Evolutionary conservation across 2,888 invertebrate species (phyloP).

Genomic region (Rhogogaster chlorosoma): DNA sequence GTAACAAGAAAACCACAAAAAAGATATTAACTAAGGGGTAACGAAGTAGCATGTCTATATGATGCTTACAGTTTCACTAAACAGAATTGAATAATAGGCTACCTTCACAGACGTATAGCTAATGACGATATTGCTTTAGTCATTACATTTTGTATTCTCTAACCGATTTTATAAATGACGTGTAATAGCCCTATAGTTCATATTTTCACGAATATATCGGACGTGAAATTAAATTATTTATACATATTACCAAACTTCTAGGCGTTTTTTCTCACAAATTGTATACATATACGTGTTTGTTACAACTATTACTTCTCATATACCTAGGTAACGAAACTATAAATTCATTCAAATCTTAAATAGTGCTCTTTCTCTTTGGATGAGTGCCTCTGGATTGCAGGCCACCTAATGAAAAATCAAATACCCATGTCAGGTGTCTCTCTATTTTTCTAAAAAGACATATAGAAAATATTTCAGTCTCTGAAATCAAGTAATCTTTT

Average conservation of each 20-base stretch:
- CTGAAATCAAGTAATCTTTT: neutral
- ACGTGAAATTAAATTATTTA: neutral
- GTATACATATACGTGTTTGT: neutral
- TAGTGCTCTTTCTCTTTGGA: neutral
- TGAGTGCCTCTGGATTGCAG: neutral
- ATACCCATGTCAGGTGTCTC: neutral
- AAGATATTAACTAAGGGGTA: conserved; percentile 15
- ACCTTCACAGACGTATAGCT: neutral
- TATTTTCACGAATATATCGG: neutral
- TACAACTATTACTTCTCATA: conserved; percentile 8
- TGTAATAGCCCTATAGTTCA: neutral
- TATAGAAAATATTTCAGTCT: neutral
- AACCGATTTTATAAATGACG: neutral
- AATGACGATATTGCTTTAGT: conserved; percentile 1
- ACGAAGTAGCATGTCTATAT: neutral
- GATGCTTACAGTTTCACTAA: neutral
- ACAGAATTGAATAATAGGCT: neutral
- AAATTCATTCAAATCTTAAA: neutral
- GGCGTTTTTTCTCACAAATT: neutral
- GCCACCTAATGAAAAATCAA: neutral
- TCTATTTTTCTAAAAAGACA: neutral
- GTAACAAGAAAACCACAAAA: neutral
- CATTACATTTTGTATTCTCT: neutral
- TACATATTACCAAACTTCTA: neutral
- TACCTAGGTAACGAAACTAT: neutral